Base-by-base conservation (phyloP, 2,797 vertebrate species). In the Varecia variegata region DNA sequence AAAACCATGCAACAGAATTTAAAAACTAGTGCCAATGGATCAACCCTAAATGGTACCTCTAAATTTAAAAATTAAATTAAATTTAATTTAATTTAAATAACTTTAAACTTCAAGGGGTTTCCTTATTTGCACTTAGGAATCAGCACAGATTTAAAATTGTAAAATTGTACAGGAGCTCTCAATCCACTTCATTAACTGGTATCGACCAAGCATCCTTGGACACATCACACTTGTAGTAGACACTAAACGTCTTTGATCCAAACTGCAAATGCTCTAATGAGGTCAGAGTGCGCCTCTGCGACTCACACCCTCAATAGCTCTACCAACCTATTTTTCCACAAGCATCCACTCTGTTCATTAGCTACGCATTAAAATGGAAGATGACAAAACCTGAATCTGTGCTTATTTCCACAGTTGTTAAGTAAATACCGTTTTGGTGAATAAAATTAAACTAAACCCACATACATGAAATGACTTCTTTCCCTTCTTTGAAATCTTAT, bases 341-440 rank as follows among this genome's bases (percentile, higher is more conserved):
- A 88, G 54, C 52, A 40, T 87, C 87, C 56, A 20, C 52, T 97
- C 83, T 90, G 82, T 52, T 97, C 90, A 95, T 98, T 97, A 97
- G 56, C 94, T 90, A 92, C 92, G 86, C 47, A 84, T 86, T 94
- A 65, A 62, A 93, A 83, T 62, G 92, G 85, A 97, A 90, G 81
- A 97, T 88, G 80, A 92, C 87, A 81, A 97, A 79, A 93, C 93
- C 92, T 50, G 62, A 62, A 86, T 97, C 93, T 81, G 52, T 83
- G 84, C 90, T 97, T 96, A 88, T 90, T 95, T 73, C 92, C 94
- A 83, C 60, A 90, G 88, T 20, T 96, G 94, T 97, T 97, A 97
- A 88, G 89, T 93, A 98, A 95, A 96, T 54, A 95, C 6, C 56
- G 1, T 82, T 97, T 97, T 97, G 62, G 94, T 96, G 95, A 98